Evolutionary conservation across 2,888 invertebrate genomes (phyloP).

Genomic region (Atethmia centrago): DNA sequence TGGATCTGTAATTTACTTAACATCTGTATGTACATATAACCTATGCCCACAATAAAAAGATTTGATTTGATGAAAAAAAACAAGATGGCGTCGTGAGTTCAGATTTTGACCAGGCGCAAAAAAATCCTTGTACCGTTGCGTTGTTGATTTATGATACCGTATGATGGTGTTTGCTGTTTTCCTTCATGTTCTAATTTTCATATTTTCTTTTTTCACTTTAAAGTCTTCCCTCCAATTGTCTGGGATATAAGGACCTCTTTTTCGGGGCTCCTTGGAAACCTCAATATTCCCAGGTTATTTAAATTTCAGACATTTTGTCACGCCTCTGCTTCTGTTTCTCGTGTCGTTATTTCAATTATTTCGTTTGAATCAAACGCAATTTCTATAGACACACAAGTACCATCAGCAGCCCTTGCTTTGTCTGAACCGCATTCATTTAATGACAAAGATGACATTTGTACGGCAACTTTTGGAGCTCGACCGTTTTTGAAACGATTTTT

Average conservation of each 20-base stretch:
- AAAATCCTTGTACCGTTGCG: neutral
- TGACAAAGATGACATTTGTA: neutral
- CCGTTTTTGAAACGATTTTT: neutral
- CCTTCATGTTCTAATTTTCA: neutral
- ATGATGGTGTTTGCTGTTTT: neutral
- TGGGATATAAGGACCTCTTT: neutral
- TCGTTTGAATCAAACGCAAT: constrained; percentile 26
- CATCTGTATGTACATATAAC: too few species aligned
- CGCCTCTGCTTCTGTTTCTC: neutral
- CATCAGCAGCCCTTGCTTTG: constrained; percentile 40
- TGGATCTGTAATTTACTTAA: too few species aligned
- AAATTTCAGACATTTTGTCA: neutral
- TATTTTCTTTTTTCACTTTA: neutral
- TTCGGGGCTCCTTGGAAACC: neutral
- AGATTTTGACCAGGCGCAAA: neutral
- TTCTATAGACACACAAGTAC: constrained; percentile 41
- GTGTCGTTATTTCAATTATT: constrained; percentile 1
- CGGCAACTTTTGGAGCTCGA: neutral
- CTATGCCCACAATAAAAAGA: too few species aligned
- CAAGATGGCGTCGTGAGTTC: neutral
- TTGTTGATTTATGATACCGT: neutral
- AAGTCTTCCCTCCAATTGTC: neutral
- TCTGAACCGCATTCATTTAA: constrained; percentile 30
- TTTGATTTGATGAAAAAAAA: too few species aligned
- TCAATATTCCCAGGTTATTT: neutral